A percentile compares a stretch with the other conserved stretches of the same genome.
phyloP scores from a whole-genome alignment of 2,797 vertebrate species.

The Sparus aurata region DNA sequence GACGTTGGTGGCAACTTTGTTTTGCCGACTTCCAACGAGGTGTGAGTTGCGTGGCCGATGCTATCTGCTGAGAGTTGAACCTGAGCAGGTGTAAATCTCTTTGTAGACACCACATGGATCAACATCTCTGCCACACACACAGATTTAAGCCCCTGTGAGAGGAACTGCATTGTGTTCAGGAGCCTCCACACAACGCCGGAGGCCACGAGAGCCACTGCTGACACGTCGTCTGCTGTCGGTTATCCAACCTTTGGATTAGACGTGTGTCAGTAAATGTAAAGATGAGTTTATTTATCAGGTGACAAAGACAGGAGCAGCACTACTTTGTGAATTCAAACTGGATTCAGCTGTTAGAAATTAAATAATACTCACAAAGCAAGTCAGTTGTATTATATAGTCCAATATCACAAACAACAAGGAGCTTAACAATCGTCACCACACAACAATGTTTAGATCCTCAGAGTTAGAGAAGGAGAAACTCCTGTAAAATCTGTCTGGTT shows the following conservation, averaged over 20 bases:
- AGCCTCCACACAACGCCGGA: not conserved
- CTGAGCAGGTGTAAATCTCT: constrained; percentile 59
- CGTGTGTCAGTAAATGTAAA: not conserved
- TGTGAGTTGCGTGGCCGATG: not conserved
- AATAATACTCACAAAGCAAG: not conserved
- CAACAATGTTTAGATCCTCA: not conserved
- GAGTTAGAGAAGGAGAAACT: not conserved
- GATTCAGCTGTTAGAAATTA: not conserved
- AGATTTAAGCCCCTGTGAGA: constrained; percentile 44
- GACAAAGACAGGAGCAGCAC: not conserved
- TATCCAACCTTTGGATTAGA: not conserved
- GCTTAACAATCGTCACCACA: not conserved
- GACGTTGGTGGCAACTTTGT: constrained; percentile 4
- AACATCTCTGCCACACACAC: constrained; percentile 51
- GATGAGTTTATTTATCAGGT: not conserved
- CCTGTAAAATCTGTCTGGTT: no score
- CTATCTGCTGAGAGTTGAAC: not conserved
- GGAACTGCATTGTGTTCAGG: constrained; percentile 1
- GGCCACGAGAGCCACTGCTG: not conserved
- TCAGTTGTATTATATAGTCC: no score
- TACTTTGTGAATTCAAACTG: not conserved
- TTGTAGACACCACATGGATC: constrained; percentile 58
- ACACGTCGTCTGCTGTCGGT: rapidly evolving
- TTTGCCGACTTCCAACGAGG: not conserved
- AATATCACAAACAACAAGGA: not conserved